Conservation (phyloP, 2,888 invertebrate species). For the Salpingus planirostris region DNA sequence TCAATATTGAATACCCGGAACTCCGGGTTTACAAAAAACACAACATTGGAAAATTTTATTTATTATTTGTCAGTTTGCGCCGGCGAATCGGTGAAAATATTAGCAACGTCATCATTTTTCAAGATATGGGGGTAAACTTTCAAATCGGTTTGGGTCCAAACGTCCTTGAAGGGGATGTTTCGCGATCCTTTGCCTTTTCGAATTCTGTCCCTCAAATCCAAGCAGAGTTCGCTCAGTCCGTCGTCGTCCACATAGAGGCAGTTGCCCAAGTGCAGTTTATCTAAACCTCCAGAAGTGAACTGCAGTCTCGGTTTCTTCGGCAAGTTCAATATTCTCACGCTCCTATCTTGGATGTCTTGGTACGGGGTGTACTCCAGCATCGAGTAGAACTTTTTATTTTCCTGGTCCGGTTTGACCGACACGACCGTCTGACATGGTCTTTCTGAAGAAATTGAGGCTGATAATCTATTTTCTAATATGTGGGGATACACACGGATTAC, state of each 20-base stretch:
- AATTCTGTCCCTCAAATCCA: constrained; percentile 4
- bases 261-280: constrained; percentile 2
- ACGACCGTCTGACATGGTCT: constrained; percentile 2
- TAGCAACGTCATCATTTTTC: constrained; percentile 21
- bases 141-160: constrained; percentile 22
- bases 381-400: constrained; percentile 5
- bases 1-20: too few species aligned
- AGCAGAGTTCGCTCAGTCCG: constrained; percentile 10
- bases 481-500: constrained; percentile 21
- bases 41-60: too few species aligned
- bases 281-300: not conserved
- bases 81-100: constrained; percentile 12
- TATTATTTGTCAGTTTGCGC: too few species aligned
- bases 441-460: constrained; percentile 2
- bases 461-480: constrained; percentile 11
- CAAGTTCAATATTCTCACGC: constrained; percentile 3
- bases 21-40: too few species aligned
- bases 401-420: constrained; percentile 2
- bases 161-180: too few species aligned
- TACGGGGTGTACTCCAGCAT: constrained; percentile 11
- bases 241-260: constrained; percentile 12
- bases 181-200: constrained; percentile 1
- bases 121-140: constrained; percentile 24
- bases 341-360: constrained; percentile 5
- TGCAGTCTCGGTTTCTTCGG: not conserved